phyloP scores from a whole-genome alignment of 1,140 invertebrate species.

The Acromyrmex echinatior region DNA sequence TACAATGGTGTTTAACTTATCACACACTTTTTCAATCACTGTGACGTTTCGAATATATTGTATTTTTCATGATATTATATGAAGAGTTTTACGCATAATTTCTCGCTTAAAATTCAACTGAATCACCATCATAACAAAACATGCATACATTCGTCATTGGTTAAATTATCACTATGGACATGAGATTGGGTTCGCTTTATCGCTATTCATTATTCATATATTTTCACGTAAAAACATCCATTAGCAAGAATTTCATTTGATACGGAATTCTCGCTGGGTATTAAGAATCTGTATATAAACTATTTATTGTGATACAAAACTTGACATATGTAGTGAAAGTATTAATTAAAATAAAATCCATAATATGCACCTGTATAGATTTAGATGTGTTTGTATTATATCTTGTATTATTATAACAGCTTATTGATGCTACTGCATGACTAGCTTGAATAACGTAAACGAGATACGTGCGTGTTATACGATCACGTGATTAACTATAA shows the following conservation, averaged over 20 bases:
- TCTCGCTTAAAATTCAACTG: constrained; percentile 11
- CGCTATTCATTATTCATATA: constrained; percentile 16
- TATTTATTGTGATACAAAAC: neutral
- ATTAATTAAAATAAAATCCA: constrained; percentile 17
- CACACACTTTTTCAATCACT: constrained; percentile 9
- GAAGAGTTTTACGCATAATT: constrained; percentile 28
- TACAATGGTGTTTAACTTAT: neutral
- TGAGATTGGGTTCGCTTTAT: neutral
- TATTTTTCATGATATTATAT: constrained; percentile 10
- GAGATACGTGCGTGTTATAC: neutral
- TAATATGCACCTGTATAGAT: neutral
- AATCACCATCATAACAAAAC: neutral
- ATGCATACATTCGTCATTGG: neutral
- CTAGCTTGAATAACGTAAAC: neutral
- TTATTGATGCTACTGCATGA: neutral
- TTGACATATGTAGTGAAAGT: neutral
- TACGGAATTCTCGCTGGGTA: constrained; percentile 18
- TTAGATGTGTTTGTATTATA: neutral
- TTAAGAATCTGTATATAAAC: neutral
- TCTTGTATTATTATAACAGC: neutral
- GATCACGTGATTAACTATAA: constrained; percentile 48
- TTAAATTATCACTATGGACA: constrained; percentile 31
- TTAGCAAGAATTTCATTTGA: neutral
- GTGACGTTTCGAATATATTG: neutral
- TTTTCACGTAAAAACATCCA: neutral